Evolutionary conservation across 2,888 invertebrate species (phyloP).

Genomic region (Portevinia maculata): DNA sequence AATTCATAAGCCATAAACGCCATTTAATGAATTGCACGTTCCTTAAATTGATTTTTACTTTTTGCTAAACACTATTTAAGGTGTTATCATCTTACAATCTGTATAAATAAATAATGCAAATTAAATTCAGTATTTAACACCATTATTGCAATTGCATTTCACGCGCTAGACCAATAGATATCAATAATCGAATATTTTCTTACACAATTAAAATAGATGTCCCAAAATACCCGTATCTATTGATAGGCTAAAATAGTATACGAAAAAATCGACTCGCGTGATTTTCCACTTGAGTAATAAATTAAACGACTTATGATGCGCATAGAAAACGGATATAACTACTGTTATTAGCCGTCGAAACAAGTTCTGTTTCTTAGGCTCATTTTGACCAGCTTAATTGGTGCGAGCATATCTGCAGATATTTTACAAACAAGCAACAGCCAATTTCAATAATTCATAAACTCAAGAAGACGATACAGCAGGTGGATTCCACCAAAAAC

Average conservation of each 20-base stretch:
- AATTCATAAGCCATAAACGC: slow-evolving; percentile 27
- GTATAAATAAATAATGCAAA: slow-evolving; percentile 59
- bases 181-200: slow-evolving; percentile 67
- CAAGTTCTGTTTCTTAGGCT: slow-evolving; percentile 60
- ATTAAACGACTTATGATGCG: slow-evolving; percentile 72
- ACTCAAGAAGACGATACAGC: slow-evolving; percentile 31
- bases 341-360: slow-evolving; percentile 54
- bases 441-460: slow-evolving; percentile 70
- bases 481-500: slow-evolving; percentile 31
- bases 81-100: not conserved
- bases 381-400: slow-evolving; percentile 54
- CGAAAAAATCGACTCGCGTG: slow-evolving; percentile 50
- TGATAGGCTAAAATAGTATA: not conserved
- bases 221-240: slow-evolving; percentile 12
- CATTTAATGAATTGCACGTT: slow-evolving; percentile 30
- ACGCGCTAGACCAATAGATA: slow-evolving; percentile 54
- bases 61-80: slow-evolving; percentile 20
- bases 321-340: slow-evolving; percentile 72
- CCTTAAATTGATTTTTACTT: not conserved
- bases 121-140: slow-evolving; percentile 46
- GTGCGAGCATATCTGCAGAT: not conserved
- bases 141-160: slow-evolving; percentile 51
- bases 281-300: slow-evolving; percentile 57
- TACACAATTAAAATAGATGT: slow-evolving; percentile 70
- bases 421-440: slow-evolving; percentile 56